Conservation (phyloP, 2,888 invertebrate genomes). For the Listrodromus nycthemerus region DNA sequence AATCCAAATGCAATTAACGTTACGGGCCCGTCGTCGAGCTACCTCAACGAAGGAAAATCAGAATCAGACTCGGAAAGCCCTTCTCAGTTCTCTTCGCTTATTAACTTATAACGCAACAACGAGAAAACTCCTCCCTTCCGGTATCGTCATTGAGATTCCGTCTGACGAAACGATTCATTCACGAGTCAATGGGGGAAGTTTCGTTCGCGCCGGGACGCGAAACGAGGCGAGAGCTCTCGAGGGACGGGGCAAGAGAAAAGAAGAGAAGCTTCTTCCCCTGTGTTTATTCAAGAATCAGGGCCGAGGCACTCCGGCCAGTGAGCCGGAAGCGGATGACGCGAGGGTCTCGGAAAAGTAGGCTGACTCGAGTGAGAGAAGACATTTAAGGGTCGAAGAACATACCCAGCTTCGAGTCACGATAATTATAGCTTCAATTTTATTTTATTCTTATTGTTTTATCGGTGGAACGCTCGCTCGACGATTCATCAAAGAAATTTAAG, state of each 20-base stretch:
- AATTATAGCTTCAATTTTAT: constrained; percentile 18
- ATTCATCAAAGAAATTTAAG: not conserved
- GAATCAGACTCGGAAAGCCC: not conserved
- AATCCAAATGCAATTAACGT: constrained; percentile 37
- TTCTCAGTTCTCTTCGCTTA: not conserved
- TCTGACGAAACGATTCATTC: constrained; percentile 21
- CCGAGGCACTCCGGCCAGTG: constrained; percentile 61
- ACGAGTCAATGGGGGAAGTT: not conserved
- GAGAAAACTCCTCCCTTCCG: not conserved
- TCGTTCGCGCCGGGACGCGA: constrained; percentile 27
- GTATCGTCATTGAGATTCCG: not conserved
- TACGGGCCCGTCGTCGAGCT: not conserved
- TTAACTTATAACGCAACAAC: constrained; percentile 19
- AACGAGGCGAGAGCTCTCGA: constrained; percentile 34
- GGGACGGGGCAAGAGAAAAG: constrained; percentile 7
- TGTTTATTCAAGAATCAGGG: constrained; percentile 63
- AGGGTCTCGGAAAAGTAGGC: constrained; percentile 53
- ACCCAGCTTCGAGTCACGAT: not conserved
- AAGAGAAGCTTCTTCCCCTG: constrained; percentile 29
- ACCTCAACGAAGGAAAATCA: not conserved
- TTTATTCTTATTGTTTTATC: not conserved
- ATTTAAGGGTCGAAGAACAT: constrained; percentile 16
- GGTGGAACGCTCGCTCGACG: no score
- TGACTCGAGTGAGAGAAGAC: constrained; percentile 49
- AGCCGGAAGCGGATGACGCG: constrained; percentile 65